Percentiles rank a stretch among this genome's conserved stretches.
Conservation (phyloP, 2,797 vertebrate species). For the Cyclura pinguis region DNA sequence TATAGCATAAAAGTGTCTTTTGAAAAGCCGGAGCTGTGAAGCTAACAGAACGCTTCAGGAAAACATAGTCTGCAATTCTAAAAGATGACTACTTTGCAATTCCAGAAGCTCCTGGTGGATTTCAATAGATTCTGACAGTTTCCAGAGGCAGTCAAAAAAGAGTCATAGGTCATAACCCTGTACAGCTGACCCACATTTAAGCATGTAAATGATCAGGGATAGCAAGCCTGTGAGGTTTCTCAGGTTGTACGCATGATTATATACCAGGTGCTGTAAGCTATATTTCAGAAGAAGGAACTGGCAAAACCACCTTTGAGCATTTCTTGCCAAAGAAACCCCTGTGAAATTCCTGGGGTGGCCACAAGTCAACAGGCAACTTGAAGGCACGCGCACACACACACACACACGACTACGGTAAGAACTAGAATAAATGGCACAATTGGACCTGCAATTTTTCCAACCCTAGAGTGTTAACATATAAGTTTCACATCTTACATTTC, state of each 20-base stretch:
- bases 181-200: neutral
- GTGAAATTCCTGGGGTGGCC: too few species aligned
- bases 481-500: neutral
- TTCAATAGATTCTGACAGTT: neutral
- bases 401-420: neutral
- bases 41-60: neutral
- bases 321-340: too few species aligned
- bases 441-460: neutral
- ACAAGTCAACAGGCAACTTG: too few species aligned
- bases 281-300: too few species aligned
- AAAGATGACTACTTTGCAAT: neutral
- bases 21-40: conserved; percentile 2
- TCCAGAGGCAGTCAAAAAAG: neutral
- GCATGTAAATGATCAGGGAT: conserved; percentile 18
- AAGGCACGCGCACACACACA: too few species aligned
- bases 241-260: conserved; percentile 22
- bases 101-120: neutral
- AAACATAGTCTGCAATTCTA: neutral
- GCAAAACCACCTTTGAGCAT: too few species aligned
- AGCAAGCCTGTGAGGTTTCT: neutral
- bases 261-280: neutral
- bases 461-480: neutral
- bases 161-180: neutral
- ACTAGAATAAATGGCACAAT: conserved; percentile 1
- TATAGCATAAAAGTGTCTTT: neutral